Conservation (phyloP, 2,888 invertebrate species). For the Euplagia quadripunctaria region DNA sequence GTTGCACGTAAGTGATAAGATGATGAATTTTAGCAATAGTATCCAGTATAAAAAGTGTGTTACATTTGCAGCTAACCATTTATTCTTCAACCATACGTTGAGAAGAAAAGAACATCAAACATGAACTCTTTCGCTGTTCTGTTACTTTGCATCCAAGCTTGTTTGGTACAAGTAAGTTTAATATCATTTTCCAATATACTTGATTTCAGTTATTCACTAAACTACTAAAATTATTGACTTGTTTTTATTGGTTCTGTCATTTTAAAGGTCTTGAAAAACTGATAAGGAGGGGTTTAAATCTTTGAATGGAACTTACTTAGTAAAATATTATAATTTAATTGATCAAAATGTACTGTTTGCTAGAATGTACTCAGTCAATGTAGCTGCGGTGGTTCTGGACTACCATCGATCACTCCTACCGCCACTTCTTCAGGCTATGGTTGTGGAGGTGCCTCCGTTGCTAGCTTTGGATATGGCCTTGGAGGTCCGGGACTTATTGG, state of each 20-base stretch:
- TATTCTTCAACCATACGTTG: neutral
- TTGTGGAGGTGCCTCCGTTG: neutral
- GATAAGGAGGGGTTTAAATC: no score
- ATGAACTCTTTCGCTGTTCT: conserved; percentile 1
- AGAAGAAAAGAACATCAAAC: neutral
- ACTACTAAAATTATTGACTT: no score
- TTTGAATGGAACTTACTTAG: no score
- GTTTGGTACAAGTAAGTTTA: conserved; percentile 2
- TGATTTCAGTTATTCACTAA: neutral
- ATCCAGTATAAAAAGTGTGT: neutral
- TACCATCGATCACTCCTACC: neutral
- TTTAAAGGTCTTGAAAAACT: no score
- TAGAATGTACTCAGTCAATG: neutral
- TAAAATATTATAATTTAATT: no score
- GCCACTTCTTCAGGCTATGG: no score
- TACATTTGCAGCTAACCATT: neutral
- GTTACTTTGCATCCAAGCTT: neutral
- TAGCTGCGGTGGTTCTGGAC: neutral
- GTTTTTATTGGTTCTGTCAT: no score
- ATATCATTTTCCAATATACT: neutral
- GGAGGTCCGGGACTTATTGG: neutral
- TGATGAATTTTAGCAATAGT: neutral
- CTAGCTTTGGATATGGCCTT: neutral
- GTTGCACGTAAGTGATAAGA: neutral
- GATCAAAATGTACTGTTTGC: neutral